Evolutionary conservation across 2,888 invertebrate genomes (phyloP), one percentile per base, ranked within the genome.

Genomic region (Phaedon cochleariae): DNA sequence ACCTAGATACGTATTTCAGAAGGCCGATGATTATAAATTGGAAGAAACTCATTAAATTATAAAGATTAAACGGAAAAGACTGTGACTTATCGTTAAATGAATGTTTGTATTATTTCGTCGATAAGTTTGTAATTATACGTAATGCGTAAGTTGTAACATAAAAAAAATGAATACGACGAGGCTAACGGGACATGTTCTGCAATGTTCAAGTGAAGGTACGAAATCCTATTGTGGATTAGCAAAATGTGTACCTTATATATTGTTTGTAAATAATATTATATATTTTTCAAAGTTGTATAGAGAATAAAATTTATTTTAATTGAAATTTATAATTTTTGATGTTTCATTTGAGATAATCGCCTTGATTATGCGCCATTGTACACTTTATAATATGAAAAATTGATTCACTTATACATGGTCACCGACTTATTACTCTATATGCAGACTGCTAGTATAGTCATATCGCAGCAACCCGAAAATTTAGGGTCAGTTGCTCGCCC

Each of bases 171-270:
- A 26, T 73, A 75, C 74, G 79, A 75, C 74, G 79, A 81, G 81
- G 81, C 81, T 80, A 80, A 74, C 72, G 80, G 80, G 79, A 79
- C 79, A 77, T 72, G 72, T 73, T 73, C 74, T 77, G 80, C 79
- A 80, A 80, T 79, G 75, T 75, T 75, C 71, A 62, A 62, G 66
- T 41, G 51, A 63, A 64, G 59, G 63, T 63, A 72, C 67, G 64
- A 68, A 59, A 59, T 65, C 57, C 37, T 65, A 59, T 59, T 71
- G 62, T 62, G 41, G 15, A 60, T 65, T 68, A 62, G 15, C 21
- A 55, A 48, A 62, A 67, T 31, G 55, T 65, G 63, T 67, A 70
- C 65, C 60, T 65, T 64, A 75, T 73, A 76, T 73, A 72, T 76
- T 73, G 68, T 67, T 76, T 81, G 81, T 82, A 82, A 80, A 82